A percentile compares a stretch with the other conserved stretches of the same genome.
Evolutionary conservation across 2,113 vertebrate species (phyloP).

Genomic region (Pseudonaja textilis): DNA sequence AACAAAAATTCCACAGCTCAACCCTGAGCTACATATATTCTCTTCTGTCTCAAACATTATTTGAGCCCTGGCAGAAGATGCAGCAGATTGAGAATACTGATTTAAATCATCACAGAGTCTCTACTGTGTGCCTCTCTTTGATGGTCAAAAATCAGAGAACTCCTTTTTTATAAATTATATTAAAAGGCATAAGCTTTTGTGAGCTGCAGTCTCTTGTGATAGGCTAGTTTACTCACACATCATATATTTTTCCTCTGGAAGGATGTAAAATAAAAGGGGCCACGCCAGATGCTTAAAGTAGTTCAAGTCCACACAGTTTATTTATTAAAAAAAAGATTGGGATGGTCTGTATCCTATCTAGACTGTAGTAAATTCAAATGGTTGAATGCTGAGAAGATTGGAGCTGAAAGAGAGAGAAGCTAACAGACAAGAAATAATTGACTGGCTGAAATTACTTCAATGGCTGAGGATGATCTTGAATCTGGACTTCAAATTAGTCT

Average conservation of each 20-base stretch:
- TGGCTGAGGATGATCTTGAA: neutral
- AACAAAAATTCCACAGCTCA: too few species aligned
- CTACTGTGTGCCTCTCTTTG: too few species aligned
- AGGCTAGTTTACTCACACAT: neutral
- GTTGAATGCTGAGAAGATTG: neutral
- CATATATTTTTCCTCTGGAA: neutral
- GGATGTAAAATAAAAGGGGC: neutral
- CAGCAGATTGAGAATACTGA: too few species aligned
- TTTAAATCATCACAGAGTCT: too few species aligned
- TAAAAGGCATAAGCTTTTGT: too few species aligned
- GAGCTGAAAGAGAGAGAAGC: neutral
- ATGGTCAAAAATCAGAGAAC: too few species aligned
- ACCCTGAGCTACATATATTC: too few species aligned
- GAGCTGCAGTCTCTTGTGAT: neutral
- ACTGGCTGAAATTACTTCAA: neutral
- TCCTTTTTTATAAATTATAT: too few species aligned
- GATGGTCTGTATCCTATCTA: neutral
- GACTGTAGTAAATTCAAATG: neutral
- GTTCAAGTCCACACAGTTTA: neutral
- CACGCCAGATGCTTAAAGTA: neutral
- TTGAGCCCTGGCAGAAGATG: too few species aligned
- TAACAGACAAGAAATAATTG: neutral
- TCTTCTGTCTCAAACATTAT: too few species aligned
- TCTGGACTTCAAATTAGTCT: neutral
- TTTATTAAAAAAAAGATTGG: neutral